Conservation (phyloP, 2,888 invertebrate species). For the Tipula helvola region DNA sequence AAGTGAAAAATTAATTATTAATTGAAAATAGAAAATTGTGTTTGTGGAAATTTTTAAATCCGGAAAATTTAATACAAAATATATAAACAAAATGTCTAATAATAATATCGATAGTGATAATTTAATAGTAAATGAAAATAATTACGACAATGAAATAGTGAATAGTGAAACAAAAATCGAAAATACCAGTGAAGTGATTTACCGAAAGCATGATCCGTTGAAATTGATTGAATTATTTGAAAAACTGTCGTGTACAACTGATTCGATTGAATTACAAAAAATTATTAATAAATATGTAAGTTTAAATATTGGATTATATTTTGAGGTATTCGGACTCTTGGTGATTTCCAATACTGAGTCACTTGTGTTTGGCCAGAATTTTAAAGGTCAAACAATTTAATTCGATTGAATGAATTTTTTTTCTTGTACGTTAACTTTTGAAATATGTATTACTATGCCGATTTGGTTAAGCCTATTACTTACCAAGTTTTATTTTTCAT, state of each 20-base stretch:
- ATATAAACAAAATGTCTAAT: neutral
- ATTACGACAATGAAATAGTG: neutral
- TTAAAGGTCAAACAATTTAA: too few species aligned
- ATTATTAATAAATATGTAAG: slow-evolving; percentile 9
- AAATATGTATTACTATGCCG: too few species aligned
- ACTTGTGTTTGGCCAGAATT: too few species aligned
- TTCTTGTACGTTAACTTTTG: too few species aligned
- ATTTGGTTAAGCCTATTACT: too few species aligned
- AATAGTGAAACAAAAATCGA: neutral
- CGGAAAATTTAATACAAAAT: neutral
- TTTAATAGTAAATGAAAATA: slow-evolving; percentile 5
- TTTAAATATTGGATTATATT: neutral
- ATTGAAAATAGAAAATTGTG: neutral
- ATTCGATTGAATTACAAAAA: slow-evolving; percentile 10
- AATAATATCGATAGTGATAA: neutral
- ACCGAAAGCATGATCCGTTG: neutral
- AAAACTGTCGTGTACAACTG: slow-evolving; percentile 6
- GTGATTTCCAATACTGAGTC: too few species aligned
- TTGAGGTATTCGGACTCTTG: too few species aligned
- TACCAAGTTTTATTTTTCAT: too few species aligned
- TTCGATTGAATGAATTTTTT: too few species aligned
- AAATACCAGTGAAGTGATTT: neutral
- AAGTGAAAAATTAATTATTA: neutral
- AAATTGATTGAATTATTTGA: slow-evolving; percentile 10
- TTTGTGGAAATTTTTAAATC: neutral